Base-by-base conservation (phyloP, 2,888 invertebrate species). In the Ectemnius lituratus region DNA sequence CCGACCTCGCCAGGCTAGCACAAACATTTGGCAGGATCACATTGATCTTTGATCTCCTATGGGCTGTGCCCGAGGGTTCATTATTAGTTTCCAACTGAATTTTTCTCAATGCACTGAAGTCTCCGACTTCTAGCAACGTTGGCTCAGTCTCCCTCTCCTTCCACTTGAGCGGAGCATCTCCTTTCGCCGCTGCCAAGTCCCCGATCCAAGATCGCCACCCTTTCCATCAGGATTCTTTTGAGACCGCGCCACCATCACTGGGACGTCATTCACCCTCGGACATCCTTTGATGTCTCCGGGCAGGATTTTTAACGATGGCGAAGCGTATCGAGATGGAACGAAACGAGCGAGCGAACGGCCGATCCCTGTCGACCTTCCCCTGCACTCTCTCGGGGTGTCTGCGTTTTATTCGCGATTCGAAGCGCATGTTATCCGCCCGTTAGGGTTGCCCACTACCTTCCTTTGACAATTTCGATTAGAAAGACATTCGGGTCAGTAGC, bases 291-390 rank as follows among this genome's bases (percentile, higher is more conserved):
- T 52, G 52, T 52, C 52, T 52, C 16, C 16, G 4, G 5, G 52
- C 4, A 52, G 52, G 16, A 52, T 52, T 52, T 52, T 52, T 52
- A 52, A 52, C 52, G 52, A 52, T 52, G 52, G 52, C 14, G 5
- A 16, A 52, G 52, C 52, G 52, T 52, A 52, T 52, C 52, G 52
- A 52, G 52, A 52, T 16, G 52, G 52, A 52, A 52, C 52, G 52
- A 16, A 52, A 52, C 8, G 52, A 52, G 52, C 52, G 37, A 37
- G 37, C 8, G 11, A 37, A 8, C 37, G 37, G 11, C 8, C 37
- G 8, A 11, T 5, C 8, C 37, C 6, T 1, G 11, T 3, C 23
- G 6, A 16, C 14, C n/a, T 47, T n/a, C 47, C 52, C 52, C n/a
- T 52, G 52, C 16, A n/a, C 52, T 52, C 52, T 52, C 52, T 14